Evolutionary conservation across 2,797 vertebrate genomes (phyloP).

Genomic region (Enteromius mattozi): DNA sequence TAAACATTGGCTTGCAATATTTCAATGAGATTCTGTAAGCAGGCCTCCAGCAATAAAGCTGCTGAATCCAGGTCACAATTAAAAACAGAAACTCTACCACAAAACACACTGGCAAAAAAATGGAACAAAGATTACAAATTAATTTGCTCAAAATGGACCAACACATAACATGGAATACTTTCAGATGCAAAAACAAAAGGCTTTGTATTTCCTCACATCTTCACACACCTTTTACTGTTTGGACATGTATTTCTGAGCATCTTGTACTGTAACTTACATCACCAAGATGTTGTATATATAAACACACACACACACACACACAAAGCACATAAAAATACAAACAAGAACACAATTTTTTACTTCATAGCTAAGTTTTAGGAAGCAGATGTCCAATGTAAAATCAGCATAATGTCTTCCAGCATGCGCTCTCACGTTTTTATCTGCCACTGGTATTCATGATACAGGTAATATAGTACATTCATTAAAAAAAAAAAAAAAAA

Average conservation of each 20-base stretch:
- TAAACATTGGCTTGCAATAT: slow-evolving; percentile 45
- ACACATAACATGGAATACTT: background rate
- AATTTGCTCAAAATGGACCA: background rate
- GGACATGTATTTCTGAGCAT: background rate
- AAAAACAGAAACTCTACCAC: background rate
- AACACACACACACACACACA: background rate
- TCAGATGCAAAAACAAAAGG: background rate
- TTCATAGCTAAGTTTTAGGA: background rate
- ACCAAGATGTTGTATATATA: background rate
- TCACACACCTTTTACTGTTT: background rate
- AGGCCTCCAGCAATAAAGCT: background rate
- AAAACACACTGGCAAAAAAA: background rate
- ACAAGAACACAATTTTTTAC: background rate
- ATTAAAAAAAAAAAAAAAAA: slow-evolving; percentile 61
- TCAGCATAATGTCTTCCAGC: background rate
- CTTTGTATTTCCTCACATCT: background rate
- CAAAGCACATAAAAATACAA: background rate
- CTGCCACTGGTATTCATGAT: slow-evolving; percentile 51
- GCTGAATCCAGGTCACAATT: slow-evolving; percentile 16
- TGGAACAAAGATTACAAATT: background rate
- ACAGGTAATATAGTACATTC: slow-evolving; percentile 51
- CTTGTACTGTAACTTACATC: background rate
- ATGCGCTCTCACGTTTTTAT: background rate
- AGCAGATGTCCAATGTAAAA: background rate
- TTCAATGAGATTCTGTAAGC: slow-evolving; percentile 34